Conservation (phyloP, 2,888 invertebrate genomes). For the Cryptocephalus moraei region DNA sequence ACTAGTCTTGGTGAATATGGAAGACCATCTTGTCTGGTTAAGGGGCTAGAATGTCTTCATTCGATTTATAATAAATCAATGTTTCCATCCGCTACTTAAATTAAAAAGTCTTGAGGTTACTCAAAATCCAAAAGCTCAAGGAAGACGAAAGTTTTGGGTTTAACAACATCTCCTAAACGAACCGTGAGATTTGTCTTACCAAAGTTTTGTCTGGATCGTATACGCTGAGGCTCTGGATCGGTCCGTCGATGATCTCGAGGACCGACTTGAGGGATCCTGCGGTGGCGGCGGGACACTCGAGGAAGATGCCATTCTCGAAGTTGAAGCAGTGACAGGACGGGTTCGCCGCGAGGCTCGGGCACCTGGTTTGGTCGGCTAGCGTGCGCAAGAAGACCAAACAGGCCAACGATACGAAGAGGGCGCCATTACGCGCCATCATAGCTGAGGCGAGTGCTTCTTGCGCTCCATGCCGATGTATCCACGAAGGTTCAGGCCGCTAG, state of each 20-base stretch:
- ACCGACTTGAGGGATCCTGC: conserved; percentile 63
- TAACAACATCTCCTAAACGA: neutral
- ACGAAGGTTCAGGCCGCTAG: too few species aligned
- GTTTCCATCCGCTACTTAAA: too few species aligned
- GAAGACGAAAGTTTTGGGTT: too few species aligned
- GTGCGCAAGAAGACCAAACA: neutral
- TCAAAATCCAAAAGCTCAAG: too few species aligned
- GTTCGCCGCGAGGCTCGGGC: conserved; percentile 65
- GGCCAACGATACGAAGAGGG: neutral
- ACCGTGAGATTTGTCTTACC: conserved; percentile 31
- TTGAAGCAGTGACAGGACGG: conserved; percentile 86
- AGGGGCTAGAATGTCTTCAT: too few species aligned
- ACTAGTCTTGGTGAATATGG: too few species aligned
- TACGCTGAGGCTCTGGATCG: conserved; percentile 76
- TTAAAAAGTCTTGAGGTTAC: too few species aligned
- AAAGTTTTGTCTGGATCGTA: conserved; percentile 80
- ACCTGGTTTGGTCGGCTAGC: conserved; percentile 36
- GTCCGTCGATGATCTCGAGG: conserved; percentile 55
- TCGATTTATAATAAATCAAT: too few species aligned
- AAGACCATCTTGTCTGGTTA: too few species aligned
- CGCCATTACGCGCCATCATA: neutral
- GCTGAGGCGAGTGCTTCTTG: too few species aligned
- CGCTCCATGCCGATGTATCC: too few species aligned
- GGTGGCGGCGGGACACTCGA: conserved; percentile 80
- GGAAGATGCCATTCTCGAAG: conserved; percentile 81